phyloP scores from a whole-genome alignment of 2,797 vertebrate species.

The Alectoris magna region DNA sequence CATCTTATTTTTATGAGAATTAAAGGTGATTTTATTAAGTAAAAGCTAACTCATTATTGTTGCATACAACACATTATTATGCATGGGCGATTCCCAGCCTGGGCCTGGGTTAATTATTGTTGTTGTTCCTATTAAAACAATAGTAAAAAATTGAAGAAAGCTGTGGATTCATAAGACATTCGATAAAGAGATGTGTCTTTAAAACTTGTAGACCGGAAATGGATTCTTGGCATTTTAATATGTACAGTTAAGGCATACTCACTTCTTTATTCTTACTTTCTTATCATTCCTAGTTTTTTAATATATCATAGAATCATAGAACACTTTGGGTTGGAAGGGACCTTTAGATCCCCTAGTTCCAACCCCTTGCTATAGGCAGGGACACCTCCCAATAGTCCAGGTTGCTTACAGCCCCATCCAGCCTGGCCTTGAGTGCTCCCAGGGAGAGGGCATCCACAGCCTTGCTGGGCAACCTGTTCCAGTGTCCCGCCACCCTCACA shows the following conservation, averaged over 20 bases:
- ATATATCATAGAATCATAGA: neutral
- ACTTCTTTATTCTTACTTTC: neutral
- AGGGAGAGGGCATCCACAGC: no score
- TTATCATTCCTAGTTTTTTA: neutral
- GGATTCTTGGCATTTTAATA: neutral
- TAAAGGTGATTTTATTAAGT: neutral
- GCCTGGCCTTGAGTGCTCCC: no score
- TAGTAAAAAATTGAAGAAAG: neutral
- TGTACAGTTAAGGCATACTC: neutral
- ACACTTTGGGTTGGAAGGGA: no score
- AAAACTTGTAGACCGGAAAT: neutral
- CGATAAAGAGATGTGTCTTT: neutral
- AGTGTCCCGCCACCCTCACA: no score
- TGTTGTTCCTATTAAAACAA: slow-evolving; percentile 12
- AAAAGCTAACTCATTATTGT: neutral
- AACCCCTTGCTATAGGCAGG: no score
- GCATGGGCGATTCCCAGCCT: neutral
- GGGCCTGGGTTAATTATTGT: neutral
- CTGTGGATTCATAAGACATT: neutral
- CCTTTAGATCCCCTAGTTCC: no score
- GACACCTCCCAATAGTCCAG: no score
- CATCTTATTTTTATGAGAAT: neutral
- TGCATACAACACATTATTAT: neutral
- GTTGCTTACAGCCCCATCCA: no score
- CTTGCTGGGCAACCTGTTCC: no score